Evolutionary conservation across 2,113 vertebrate species (phyloP), one percentile per base, ranked within the genome.

Genomic region (Lophochroa leadbeateri): DNA sequence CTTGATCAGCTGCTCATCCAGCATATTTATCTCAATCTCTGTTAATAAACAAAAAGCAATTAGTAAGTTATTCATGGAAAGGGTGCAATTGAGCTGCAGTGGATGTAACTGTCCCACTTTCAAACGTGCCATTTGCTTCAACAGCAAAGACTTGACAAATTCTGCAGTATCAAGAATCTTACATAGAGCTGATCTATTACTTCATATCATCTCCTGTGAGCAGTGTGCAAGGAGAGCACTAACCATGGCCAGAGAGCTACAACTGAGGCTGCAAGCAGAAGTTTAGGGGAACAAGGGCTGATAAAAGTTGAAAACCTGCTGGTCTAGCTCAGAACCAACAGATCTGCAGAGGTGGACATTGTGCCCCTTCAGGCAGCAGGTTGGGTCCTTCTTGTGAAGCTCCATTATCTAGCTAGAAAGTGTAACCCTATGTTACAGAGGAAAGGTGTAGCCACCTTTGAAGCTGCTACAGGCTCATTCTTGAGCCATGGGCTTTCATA

Each of bases 1-100:
- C 97, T 99, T 99, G 97, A 99, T 98, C 98, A 99, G 97, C 94
- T 99, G 99, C 96, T 98, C 98, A 69, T 99, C 99, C 96, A 99
- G 97, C 98, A 99, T 98, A 97, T 98, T 99, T 96, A 99, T 98
- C 97, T 99, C 98, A 75, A 99, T 99, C 93, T 98, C 99, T 99
- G 98, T 92, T 84, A 93, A 94, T 76, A 97, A 97, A 90, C 95
- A 98, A 98, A 97, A 94, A 96, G 88, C 79, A 92, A 80, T 97
- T 94, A 94, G 89, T 92, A 53, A 68, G 76, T 69, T 74, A 87
- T 85, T 94, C 29, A 67, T 7, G 28, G 92, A 61, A 61, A 92
- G 37, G 60, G 39, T 49, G 60, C 86, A 86, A 82, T 58, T 67
- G 94, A 94, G 67, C 69, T 79, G 74, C 72, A 57, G 50, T 18